Evolutionary conservation across 2,797 vertebrate genomes (phyloP).

Genomic region (Gobio occitaniae): DNA sequence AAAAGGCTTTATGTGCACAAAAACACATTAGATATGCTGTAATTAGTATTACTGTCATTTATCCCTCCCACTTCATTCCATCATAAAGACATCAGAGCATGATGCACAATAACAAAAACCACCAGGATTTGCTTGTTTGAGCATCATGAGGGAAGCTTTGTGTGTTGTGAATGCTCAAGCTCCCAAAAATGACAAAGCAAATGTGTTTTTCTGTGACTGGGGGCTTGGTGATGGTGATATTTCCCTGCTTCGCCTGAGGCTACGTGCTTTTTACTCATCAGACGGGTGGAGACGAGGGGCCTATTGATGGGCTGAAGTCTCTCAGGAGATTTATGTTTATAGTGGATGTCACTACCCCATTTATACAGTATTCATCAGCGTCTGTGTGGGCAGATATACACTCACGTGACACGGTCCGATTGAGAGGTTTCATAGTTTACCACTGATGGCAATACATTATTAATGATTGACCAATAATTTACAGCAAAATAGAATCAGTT

Average conservation of each 20-base stretch:
- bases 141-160: conserved; percentile 7
- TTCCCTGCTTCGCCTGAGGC: conserved; percentile 79
- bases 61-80: conserved; percentile 17
- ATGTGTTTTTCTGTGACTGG: conserved; percentile 43
- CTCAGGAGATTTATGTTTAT: conserved; percentile 42
- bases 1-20: conserved; percentile 22
- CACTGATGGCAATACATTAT: not conserved
- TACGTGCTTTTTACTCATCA: conserved; percentile 75
- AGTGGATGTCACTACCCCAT: not conserved
- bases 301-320: conserved; percentile 32
- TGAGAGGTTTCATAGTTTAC: not conserved
- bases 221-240: conserved; percentile 41
- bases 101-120: conserved; percentile 28
- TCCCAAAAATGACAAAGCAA: conserved; percentile 36
- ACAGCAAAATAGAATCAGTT: not conserved
- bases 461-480: not conserved
- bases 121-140: conserved; percentile 35
- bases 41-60: conserved; percentile 44
- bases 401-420: not conserved
- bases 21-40: conserved; percentile 35
- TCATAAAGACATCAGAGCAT: conserved; percentile 39
- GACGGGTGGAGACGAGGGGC: conserved; percentile 68
- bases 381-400: conserved; percentile 21
- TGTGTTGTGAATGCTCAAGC: conserved; percentile 2
- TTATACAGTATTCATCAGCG: conserved; percentile 48